These are phyloP conservation scores for Scytalopus superciliaris DNA, from an alignment of 2,113 vertebrate genomes.

Conservation along the genomic window DNA sequence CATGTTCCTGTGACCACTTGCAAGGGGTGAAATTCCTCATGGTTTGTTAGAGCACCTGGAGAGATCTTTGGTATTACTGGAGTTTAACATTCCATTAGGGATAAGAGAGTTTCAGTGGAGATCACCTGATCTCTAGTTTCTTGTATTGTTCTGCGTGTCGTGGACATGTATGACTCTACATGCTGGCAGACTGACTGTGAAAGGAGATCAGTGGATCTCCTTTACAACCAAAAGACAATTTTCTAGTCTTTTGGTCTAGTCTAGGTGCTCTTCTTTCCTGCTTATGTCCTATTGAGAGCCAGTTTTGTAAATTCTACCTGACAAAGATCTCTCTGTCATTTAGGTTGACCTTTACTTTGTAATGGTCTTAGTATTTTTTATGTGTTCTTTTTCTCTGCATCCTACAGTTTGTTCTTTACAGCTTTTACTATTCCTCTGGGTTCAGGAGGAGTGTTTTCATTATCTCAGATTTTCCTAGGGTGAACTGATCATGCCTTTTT, in stretches of 20 bases:
- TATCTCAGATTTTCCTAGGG: not conserved
- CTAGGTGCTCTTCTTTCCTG: not conserved
- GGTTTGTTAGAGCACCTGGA: not conserved
- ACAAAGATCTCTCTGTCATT: not conserved
- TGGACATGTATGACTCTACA: not conserved
- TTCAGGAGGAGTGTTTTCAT: not conserved
- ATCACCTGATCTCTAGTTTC: not conserved
- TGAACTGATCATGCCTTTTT: not conserved
- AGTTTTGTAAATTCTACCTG: not conserved
- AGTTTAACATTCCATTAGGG: not conserved
- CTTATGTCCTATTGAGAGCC: not conserved
- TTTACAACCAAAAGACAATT: not conserved
- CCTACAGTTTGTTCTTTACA: not conserved
- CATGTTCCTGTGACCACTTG: not conserved
- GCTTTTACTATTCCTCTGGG: not conserved
- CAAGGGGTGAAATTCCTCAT: not conserved
- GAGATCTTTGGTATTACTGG: not conserved
- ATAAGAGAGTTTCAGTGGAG: not conserved
- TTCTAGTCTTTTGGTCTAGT: not conserved
- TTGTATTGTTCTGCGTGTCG: not conserved
- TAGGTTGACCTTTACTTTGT: not conserved
- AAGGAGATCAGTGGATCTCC: not conserved
- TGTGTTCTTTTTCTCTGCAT: not conserved
- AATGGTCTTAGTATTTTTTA: not conserved
- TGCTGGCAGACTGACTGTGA: not conserved